phyloP scores from a whole-genome alignment of 2,888 invertebrate species.

The Drosophila prostipennis region DNA sequence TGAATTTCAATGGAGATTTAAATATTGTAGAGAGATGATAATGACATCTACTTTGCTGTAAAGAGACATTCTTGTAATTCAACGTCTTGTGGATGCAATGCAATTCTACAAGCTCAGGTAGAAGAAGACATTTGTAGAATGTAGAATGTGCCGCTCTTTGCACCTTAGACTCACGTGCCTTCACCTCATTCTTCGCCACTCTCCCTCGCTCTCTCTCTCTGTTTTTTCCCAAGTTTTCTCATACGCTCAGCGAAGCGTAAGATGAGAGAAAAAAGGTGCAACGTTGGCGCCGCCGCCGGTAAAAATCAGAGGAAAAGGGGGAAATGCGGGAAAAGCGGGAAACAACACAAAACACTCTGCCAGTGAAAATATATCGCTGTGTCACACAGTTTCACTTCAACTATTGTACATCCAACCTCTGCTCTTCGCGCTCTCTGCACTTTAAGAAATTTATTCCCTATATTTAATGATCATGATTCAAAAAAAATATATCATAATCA shows the following conservation, averaged over 20 bases:
- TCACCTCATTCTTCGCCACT: slow-evolving; percentile 4
- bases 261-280: slow-evolving; percentile 35
- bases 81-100: neutral
- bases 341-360: slow-evolving; percentile 28
- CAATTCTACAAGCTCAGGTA: slow-evolving; percentile 11
- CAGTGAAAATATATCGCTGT: slow-evolving; percentile 25
- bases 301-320: slow-evolving; percentile 4
- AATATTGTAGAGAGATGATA: neutral
- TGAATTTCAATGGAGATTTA: too few species aligned
- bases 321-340: slow-evolving; percentile 7
- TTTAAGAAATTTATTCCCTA: neutral
- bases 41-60: neutral
- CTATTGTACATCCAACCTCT: slow-evolving; percentile 27
- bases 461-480: neutral
- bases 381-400: slow-evolving; percentile 40
- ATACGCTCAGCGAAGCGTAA: slow-evolving; percentile 23
- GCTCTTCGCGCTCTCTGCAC: slow-evolving; percentile 22
- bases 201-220: neutral
- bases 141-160: slow-evolving; percentile 28
- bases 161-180: slow-evolving; percentile 28
- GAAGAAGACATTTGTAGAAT: slow-evolving; percentile 25
- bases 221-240: slow-evolving; percentile 3
- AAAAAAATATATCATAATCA: neutral
- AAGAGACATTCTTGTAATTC: neutral
- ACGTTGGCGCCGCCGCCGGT: slow-evolving; percentile 30